phyloP scores from a whole-genome alignment of 30 jellyfish, hydroid and myxozoan species.

The Turritopsis dohrnii region DNA sequence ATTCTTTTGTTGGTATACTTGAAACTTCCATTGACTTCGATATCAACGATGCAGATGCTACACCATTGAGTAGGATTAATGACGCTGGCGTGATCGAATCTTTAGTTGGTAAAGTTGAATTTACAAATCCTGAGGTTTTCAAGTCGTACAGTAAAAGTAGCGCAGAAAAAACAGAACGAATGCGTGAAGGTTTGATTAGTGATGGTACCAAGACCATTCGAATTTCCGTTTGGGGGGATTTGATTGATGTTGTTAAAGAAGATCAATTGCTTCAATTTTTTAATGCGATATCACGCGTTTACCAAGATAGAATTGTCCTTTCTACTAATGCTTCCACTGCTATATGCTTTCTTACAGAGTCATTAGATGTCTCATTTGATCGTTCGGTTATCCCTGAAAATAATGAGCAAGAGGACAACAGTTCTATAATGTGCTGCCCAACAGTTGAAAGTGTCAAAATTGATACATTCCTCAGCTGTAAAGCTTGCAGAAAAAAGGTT shows the following conservation, averaged over 20 bases:
- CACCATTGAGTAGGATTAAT: neutral
- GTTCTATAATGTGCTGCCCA: neutral
- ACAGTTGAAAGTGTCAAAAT: neutral
- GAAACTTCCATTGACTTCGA: neutral
- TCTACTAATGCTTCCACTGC: constrained; percentile 1
- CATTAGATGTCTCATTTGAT: constrained; percentile 5
- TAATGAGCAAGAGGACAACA: neutral
- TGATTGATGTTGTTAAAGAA: constrained; percentile 5
- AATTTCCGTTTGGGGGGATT: constrained; percentile 1
- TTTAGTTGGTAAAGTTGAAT: neutral
- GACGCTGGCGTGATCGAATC: constrained; percentile 6
- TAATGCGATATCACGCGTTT: neutral
- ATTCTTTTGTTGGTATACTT: too few species aligned
- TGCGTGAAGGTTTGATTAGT: constrained; percentile 9
- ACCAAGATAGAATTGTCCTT: neutral
- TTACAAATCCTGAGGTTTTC: neutral
- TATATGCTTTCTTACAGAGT: neutral
- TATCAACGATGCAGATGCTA: constrained; percentile 17
- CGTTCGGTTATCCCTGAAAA: too few species aligned
- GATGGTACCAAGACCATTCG: constrained; percentile 1
- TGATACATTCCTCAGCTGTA: neutral
- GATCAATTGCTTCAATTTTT: neutral
- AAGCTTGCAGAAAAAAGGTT: neutral
- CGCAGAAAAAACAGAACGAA: neutral
- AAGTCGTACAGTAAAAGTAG: neutral